A percentile compares a stretch with the other conserved stretches of the same genome.
Evolutionary conservation across 2,113 vertebrate genomes (phyloP).

Genomic region (Sterna hirundo): DNA sequence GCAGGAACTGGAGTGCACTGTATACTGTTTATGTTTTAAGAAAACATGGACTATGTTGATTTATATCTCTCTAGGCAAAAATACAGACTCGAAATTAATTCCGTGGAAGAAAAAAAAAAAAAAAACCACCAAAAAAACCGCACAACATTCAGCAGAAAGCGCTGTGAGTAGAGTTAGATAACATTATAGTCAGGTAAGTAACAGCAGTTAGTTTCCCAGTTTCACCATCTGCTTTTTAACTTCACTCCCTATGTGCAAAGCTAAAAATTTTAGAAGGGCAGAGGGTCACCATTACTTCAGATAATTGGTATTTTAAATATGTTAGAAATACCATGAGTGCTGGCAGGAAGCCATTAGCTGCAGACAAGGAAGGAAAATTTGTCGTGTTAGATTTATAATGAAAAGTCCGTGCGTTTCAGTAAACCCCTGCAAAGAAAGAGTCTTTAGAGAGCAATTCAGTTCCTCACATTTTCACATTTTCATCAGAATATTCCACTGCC

Average conservation of each 20-base stretch:
- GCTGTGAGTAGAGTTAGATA: not conserved
- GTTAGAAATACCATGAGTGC: constrained; percentile 9
- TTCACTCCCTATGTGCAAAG: not conserved
- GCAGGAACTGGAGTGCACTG: not conserved
- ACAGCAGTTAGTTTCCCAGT: not conserved
- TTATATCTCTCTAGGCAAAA: not conserved
- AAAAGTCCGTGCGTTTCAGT: not conserved
- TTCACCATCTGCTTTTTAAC: constrained; percentile 28
- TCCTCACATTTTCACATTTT: not conserved
- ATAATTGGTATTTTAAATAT: constrained; percentile 43
- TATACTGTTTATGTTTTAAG: not conserved
- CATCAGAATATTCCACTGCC: not conserved
- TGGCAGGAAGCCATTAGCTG: constrained; percentile 31
- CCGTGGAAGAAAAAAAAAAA: not conserved
- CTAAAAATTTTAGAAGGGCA: not conserved
- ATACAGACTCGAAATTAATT: not conserved
- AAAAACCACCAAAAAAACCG: not conserved
- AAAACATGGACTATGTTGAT: not conserved
- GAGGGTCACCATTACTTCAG: constrained; percentile 9
- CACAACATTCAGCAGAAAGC: not conserved
- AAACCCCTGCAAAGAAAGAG: not conserved
- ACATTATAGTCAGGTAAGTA: not conserved
- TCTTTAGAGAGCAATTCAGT: not conserved
- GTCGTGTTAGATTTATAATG: not conserved
- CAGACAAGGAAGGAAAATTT: constrained; percentile 14